These are phyloP conservation scores for Gallirallus australis DNA, from an alignment of 2,797 vertebrate genomes.

Conservation along the genomic window DNA sequence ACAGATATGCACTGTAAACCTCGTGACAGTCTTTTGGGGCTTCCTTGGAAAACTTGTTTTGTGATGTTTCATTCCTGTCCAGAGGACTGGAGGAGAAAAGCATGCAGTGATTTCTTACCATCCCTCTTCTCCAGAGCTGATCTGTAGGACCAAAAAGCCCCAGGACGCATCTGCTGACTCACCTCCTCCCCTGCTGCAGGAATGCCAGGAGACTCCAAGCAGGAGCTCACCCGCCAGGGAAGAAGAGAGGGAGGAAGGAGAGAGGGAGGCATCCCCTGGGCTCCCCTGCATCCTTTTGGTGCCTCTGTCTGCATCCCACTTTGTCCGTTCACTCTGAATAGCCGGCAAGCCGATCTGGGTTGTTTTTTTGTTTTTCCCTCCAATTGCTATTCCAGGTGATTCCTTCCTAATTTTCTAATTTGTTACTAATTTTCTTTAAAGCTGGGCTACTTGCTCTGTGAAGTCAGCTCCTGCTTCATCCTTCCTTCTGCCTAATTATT, in stretches of 20 bases:
- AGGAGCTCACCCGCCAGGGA: neutral
- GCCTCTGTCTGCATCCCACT: neutral
- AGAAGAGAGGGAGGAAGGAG: neutral
- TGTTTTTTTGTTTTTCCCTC: neutral
- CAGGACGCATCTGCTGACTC: neutral
- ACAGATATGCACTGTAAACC: neutral
- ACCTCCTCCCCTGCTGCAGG: neutral
- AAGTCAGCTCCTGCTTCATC: neutral
- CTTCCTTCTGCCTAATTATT: neutral
- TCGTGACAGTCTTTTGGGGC: neutral
- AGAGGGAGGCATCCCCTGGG: accelerated
- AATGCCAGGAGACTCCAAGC: neutral
- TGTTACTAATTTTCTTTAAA: neutral
- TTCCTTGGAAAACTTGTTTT: neutral
- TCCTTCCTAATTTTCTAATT: neutral
- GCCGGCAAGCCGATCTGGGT: neutral
- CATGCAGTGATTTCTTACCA: neutral
- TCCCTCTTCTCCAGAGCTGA: neutral
- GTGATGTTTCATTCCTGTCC: neutral
- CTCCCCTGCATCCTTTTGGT: accelerated
- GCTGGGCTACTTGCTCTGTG: neutral
- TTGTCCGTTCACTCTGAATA: neutral
- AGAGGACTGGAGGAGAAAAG: neutral
- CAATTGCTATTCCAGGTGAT: neutral
- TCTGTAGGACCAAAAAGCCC: neutral